Conservation (phyloP, 2,888 invertebrate genomes). For the Eurytoma californica region DNA sequence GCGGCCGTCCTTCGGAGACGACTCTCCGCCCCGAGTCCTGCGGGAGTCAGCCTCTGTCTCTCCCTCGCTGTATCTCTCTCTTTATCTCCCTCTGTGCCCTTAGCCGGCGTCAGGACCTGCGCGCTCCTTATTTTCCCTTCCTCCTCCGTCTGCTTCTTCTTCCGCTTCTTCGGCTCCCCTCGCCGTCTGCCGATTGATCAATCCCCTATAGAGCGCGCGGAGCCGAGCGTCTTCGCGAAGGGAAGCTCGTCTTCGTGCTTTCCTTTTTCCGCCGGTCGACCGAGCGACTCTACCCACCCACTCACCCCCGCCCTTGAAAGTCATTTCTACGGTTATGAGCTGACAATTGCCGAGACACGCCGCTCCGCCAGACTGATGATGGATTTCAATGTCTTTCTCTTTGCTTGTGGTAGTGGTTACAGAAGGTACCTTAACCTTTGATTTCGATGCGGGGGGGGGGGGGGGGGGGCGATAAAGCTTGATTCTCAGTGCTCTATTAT, state of each 20-base stretch:
- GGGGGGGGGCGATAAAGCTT: too few species aligned
- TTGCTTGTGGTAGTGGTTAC: background rate
- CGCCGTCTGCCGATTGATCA: background rate
- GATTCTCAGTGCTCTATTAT: too few species aligned
- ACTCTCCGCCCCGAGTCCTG: slow-evolving; percentile 1
- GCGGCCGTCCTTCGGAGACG: background rate
- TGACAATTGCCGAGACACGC: slow-evolving; percentile 23
- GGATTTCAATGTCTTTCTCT: background rate
- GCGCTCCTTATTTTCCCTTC: background rate
- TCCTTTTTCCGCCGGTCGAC: slow-evolving; percentile 13
- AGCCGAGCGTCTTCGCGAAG: background rate
- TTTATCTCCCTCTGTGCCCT: background rate
- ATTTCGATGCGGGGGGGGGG: background rate
- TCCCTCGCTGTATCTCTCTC: too few species aligned
- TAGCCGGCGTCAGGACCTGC: too few species aligned
- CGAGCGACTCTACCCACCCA: slow-evolving; percentile 14
- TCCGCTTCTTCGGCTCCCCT: slow-evolving; percentile 1
- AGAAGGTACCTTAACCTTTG: background rate
- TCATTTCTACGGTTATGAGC: slow-evolving; percentile 43
- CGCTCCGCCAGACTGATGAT: background rate
- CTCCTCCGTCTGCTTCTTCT: background rate
- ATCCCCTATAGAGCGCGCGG: background rate
- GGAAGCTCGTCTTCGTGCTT: background rate
- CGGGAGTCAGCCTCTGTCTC: background rate
- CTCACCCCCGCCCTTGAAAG: slow-evolving; percentile 45